Evolutionary conservation across 2,888 invertebrate species (phyloP), one percentile per base, ranked within the genome.

Genomic region (Teleiodes luculella): DNA sequence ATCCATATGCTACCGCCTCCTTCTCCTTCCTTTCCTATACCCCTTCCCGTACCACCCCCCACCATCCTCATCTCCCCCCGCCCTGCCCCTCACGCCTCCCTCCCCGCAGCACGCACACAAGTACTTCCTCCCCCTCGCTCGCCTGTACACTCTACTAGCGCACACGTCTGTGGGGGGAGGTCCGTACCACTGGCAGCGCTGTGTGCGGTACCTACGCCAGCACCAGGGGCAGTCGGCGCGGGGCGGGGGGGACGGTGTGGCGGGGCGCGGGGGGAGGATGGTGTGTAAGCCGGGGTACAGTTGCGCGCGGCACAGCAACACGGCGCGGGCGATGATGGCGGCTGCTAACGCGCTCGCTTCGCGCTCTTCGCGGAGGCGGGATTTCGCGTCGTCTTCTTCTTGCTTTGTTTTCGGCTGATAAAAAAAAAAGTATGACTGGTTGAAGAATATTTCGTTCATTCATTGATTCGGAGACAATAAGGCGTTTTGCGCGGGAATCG

Each of bases 31-130:
- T 85, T 96, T 96, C 66, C 94, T 92, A 81, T 94, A 95, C 6
- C 96, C 96, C 88, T 96, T 96, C 59, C 96, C 96, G 86, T 95
- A 96, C 96, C 96, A 96, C 49, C 96, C 96, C 67, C 74, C 78
- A 61, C 70, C 75, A 70, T 72, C 80, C 16, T 10, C 48, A 54
- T 52, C 46, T 52, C 57, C 54, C 58, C 56, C 37, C 53, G 54
- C 66, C 55, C 90, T 67, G 53, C 93, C 67, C 46, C 53, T 49
- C 46, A 53, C 57, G 54, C 58, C 53, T 53, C 57, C 37, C 53
- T 67, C 53, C 14, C 67, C 91, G 80, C 94, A 93, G 79, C 94
- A 94, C 58, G 93, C 91, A 80, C 94, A 94, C 68, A 92, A 93
- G 79, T 91, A 92, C 62, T 91, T 89, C 66, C 93, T 75, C 2